These are phyloP conservation scores for Cephus runcator DNA, from an alignment of 2,888 invertebrate species.

Conservation along the genomic window DNA sequence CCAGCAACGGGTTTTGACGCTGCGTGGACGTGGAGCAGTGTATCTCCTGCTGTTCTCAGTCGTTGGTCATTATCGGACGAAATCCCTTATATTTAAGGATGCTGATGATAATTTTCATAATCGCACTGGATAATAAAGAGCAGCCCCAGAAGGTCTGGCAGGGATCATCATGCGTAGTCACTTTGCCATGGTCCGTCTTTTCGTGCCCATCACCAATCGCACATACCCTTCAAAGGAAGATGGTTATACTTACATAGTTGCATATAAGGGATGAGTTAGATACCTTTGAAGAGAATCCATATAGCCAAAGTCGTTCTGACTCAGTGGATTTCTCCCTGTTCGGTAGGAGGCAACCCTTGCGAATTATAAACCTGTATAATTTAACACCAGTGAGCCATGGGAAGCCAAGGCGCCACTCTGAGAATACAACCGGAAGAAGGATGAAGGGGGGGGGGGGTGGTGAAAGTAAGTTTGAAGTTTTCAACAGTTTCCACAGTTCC, in stretches of 20 bases:
- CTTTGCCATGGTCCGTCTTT: background rate
- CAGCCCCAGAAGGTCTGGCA: background rate
- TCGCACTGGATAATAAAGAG: background rate
- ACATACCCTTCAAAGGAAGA: background rate
- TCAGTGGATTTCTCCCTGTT: background rate
- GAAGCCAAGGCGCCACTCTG: background rate
- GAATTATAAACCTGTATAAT: conserved; percentile 65
- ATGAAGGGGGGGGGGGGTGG: conserved; percentile 26
- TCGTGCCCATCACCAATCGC: background rate
- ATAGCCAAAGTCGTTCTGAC: background rate
- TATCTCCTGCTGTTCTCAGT: background rate
- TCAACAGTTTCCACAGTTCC: conserved; percentile 55
- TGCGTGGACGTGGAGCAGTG: background rate
- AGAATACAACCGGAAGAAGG: conserved; percentile 16
- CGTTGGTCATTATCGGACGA: background rate
- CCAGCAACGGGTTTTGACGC: background rate
- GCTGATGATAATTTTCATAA: background rate
- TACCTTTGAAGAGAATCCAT: background rate
- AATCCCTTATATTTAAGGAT: background rate
- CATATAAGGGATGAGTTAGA: background rate
- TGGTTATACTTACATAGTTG: background rate
- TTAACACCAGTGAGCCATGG: conserved; percentile 49
- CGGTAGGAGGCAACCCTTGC: conserved; percentile 22
- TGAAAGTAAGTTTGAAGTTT: conserved; percentile 58
- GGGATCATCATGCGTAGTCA: background rate